Evolutionary conservation across 2,113 vertebrate species (phyloP).

Genomic region (Lanius ludovicianus): DNA sequence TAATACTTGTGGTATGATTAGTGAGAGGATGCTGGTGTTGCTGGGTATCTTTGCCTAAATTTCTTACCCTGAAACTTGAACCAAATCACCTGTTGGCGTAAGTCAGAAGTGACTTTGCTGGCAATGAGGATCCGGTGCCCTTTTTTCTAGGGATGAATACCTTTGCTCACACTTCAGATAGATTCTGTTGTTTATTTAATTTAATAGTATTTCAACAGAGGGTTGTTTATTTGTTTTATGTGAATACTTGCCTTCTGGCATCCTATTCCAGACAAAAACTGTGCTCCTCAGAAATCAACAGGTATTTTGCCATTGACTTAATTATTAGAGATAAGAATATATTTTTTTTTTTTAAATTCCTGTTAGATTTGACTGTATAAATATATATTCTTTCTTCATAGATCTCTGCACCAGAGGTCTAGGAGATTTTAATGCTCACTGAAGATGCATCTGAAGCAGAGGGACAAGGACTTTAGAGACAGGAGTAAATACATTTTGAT

Average conservation of each 20-base stretch:
- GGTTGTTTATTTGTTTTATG: neutral
- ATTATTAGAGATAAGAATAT: neutral
- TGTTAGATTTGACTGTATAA: neutral
- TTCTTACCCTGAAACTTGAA: constrained; percentile 53
- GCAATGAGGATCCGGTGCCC: neutral
- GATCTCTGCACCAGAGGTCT: neutral
- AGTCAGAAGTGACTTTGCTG: constrained; percentile 42
- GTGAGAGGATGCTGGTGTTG: constrained; percentile 49
- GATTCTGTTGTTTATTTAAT: constrained; percentile 33
- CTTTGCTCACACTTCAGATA: neutral
- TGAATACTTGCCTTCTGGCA: neutral
- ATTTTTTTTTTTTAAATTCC: neutral
- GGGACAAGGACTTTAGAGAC: neutral
- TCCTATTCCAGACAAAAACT: neutral
- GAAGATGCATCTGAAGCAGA: neutral
- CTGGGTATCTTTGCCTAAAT: constrained; percentile 10
- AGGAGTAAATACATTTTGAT: neutral
- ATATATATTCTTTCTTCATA: neutral
- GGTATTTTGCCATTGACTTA: neutral
- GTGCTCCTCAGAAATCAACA: neutral
- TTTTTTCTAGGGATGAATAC: constrained; percentile 11
- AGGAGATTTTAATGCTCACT: neutral
- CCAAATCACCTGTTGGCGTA: constrained; percentile 38
- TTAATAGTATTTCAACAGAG: neutral
- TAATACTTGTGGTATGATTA: neutral